Evolutionary conservation across 1,140 invertebrate genomes (phyloP).

Genomic region (Pseudomyrmex cubaensis): DNA sequence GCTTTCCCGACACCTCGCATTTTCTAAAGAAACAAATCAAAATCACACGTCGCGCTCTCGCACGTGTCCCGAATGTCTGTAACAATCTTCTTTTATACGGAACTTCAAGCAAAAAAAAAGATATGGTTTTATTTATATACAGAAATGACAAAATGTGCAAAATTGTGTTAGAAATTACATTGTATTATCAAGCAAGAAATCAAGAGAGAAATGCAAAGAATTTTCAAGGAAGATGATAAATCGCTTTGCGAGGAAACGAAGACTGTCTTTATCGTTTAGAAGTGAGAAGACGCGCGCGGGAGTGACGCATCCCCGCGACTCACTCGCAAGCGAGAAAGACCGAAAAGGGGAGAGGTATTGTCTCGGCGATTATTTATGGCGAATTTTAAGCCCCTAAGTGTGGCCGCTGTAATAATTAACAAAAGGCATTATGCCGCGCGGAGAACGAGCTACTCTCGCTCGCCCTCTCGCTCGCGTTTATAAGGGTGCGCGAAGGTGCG

Average conservation of each 20-base stretch:
- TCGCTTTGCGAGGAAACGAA: not conserved
- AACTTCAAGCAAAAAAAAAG: too few relatives aligned
- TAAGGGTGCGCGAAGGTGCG: too few relatives aligned
- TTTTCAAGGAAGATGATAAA: not conserved
- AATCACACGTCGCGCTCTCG: too few relatives aligned
- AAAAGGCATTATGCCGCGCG: conserved; percentile 77
- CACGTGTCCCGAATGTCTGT: too few relatives aligned
- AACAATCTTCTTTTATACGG: not conserved
- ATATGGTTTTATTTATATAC: too few relatives aligned
- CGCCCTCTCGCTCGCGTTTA: conserved; percentile 10
- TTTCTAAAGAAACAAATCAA: not conserved
- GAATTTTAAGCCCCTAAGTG: conserved; percentile 79
- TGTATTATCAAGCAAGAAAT: not conserved
- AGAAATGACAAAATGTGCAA: too few relatives aligned
- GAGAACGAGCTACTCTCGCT: conserved; percentile 58
- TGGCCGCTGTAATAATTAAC: conserved; percentile 79
- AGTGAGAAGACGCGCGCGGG: conserved; percentile 40
- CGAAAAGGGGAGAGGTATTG: conserved; percentile 64
- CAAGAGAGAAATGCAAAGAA: not conserved
- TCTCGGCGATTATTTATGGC: conserved; percentile 78
- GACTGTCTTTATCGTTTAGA: conserved; percentile 23
- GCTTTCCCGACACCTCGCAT: not conserved
- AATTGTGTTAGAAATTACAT: not conserved
- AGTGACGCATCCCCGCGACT: conserved; percentile 21
- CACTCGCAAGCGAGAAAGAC: not conserved